These are phyloP conservation scores for Anableps anableps DNA, from an alignment of 2,797 vertebrate species.

Conservation along the genomic window DNA sequence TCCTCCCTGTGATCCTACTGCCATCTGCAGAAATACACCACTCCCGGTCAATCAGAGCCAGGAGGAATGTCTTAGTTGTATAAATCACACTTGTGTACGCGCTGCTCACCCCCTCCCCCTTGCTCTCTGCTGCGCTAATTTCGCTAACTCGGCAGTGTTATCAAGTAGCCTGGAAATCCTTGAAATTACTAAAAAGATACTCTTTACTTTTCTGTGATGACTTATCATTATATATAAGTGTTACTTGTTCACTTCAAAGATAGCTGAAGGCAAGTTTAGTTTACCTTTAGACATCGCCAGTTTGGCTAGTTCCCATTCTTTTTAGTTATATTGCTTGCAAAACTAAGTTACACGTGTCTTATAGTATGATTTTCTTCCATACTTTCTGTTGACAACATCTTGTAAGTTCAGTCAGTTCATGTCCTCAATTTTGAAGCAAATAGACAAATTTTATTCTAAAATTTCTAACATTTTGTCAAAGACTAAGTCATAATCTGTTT, in stretches of 20 bases:
- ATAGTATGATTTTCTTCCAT: neutral
- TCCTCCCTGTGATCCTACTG: too few relatives aligned
- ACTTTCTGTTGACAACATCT: neutral
- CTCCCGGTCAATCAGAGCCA: too few relatives aligned
- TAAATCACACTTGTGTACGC: too few relatives aligned
- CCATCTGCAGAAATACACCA: too few relatives aligned
- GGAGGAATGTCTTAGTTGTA: too few relatives aligned
- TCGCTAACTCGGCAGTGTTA: too few relatives aligned
- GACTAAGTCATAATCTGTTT: neutral
- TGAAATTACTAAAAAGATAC: too few relatives aligned
- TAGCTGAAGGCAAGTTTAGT: neutral
- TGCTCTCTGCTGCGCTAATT: too few relatives aligned
- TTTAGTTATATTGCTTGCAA: neutral
- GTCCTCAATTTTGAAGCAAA: neutral
- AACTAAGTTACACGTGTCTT: neutral
- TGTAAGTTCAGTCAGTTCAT: neutral
- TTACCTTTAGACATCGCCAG: neutral
- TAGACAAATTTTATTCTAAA: too few relatives aligned
- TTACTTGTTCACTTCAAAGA: neutral
- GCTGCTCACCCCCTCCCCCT: too few relatives aligned
- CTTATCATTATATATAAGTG: neutral
- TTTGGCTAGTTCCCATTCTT: neutral
- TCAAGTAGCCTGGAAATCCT: too few relatives aligned
- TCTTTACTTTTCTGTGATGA: too few relatives aligned
- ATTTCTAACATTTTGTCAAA: neutral